Conservation (phyloP, 2,888 invertebrate species). For the Sialis fuliginosa region DNA sequence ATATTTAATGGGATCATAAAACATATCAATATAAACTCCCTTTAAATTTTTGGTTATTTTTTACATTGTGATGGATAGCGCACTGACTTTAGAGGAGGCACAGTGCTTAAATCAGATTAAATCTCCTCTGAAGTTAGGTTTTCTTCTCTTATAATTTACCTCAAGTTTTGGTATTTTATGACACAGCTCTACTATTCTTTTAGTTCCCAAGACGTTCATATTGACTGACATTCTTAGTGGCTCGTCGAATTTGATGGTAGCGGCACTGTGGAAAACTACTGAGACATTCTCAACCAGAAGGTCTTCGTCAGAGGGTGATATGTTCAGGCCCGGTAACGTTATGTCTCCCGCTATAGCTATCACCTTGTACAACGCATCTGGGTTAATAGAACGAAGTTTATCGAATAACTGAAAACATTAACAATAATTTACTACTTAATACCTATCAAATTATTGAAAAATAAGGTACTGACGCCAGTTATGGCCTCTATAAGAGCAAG, state of each 20-base stretch:
- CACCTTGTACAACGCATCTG: constrained; percentile 41
- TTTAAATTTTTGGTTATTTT: too few species aligned
- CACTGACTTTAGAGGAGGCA: neutral
- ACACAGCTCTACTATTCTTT: constrained; percentile 49
- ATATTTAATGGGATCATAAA: too few species aligned
- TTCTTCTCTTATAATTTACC: constrained; percentile 22
- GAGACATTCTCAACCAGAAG: constrained; percentile 40
- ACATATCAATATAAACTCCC: too few species aligned
- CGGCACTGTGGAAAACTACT: constrained; percentile 68
- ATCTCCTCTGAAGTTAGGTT: neutral
- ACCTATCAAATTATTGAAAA: neutral
- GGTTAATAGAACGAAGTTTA: constrained; percentile 32
- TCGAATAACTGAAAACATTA: constrained; percentile 36
- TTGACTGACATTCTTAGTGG: constrained; percentile 49
- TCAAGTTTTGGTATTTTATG: constrained; percentile 48
- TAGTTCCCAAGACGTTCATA: constrained; percentile 60
- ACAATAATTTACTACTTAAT: neutral
- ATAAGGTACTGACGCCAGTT: too few species aligned
- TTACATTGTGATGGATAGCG: neutral
- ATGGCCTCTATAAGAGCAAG: too few species aligned
- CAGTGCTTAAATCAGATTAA: too few species aligned
- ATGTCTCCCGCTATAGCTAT: constrained; percentile 45
- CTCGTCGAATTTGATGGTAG: constrained; percentile 69
- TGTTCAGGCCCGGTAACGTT: constrained; percentile 36
- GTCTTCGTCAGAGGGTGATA: constrained; percentile 31